These are phyloP conservation scores for Tachina grossa DNA, from an alignment of 2,888 invertebrate genomes.

Conservation along the genomic window DNA sequence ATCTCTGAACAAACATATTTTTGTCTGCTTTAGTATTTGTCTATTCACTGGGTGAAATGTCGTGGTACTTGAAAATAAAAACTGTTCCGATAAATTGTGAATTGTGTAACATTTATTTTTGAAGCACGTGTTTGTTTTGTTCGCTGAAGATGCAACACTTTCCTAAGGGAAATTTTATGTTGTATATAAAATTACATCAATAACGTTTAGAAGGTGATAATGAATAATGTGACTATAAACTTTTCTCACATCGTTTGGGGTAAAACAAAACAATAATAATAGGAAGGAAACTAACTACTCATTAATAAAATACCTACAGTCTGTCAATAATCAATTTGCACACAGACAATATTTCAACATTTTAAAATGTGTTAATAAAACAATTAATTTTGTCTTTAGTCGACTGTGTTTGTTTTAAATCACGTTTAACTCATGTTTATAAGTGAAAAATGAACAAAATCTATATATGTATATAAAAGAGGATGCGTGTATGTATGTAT, in stretches of 20 bases:
- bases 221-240: constrained; percentile 32
- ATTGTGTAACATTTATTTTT: constrained; percentile 15
- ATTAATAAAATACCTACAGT: no score
- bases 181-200: constrained; percentile 16
- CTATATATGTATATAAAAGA: no score
- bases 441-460: no score
- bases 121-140: constrained; percentile 25
- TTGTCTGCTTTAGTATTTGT: constrained; percentile 6
- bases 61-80: constrained; percentile 20
- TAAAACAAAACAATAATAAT: not conserved
- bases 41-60: constrained; percentile 32
- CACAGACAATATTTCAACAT: no score
- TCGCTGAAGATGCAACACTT: not conserved
- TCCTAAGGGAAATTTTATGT: constrained; percentile 21
- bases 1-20: not conserved
- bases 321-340: no score
- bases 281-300: not conserved
- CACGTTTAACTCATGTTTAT: no score
- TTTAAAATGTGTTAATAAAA: no score
- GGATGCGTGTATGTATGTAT: no score
- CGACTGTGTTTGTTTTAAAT: no score
- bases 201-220: constrained; percentile 38
- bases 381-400: no score
- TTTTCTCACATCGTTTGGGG: constrained; percentile 21
- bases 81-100: not conserved